A percentile compares a stretch with the other conserved stretches of the same genome.
Evolutionary conservation across 2,113 vertebrate species (phyloP).

Genomic region (Prolemur simus): DNA sequence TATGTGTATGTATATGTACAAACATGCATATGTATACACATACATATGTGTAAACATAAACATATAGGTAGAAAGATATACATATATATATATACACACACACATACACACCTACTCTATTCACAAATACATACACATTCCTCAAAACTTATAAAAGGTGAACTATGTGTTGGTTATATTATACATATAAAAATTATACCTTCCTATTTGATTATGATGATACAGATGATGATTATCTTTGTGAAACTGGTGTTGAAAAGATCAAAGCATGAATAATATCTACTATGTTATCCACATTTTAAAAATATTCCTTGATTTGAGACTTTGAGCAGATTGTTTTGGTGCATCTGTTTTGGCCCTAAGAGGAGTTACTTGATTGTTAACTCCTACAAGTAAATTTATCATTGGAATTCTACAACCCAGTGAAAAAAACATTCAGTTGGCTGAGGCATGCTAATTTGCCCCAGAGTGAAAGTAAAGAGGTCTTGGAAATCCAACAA

Average conservation of each 20-base stretch:
- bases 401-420: background rate
- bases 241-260: background rate
- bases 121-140: background rate
- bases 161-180: background rate
- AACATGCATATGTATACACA: background rate
- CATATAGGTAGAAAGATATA: background rate
- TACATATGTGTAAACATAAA: background rate
- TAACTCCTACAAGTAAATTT: background rate
- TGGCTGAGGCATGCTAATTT: background rate
- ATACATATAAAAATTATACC: background rate
- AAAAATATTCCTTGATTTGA: background rate
- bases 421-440: background rate
- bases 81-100: background rate
- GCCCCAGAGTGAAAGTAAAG: background rate
- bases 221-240: background rate
- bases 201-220: background rate
- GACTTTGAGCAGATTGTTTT: conserved; percentile 4
- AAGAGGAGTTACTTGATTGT: background rate
- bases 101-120: background rate
- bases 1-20: background rate
- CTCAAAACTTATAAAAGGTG: background rate
- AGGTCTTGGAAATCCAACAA: background rate
- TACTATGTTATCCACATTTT: background rate
- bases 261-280: background rate
- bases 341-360: background rate